These are phyloP conservation scores for Aepyceros melampus DNA, from an alignment of 2,113 vertebrate genomes.

Conservation along the genomic window DNA sequence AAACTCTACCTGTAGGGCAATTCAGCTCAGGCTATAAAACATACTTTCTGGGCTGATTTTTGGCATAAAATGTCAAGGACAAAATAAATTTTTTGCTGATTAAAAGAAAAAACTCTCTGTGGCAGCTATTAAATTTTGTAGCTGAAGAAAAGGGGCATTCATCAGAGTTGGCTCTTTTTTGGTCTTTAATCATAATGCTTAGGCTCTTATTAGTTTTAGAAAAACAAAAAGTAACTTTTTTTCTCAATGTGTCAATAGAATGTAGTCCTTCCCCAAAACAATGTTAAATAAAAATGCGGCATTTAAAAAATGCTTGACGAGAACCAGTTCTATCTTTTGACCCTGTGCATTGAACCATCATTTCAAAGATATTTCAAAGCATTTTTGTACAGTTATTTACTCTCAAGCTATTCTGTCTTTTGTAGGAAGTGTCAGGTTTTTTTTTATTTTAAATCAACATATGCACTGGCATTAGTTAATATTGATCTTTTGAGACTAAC, in stretches of 20 bases:
- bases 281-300: slow-evolving; percentile 43
- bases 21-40: slow-evolving; percentile 59
- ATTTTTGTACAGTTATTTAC: slow-evolving; percentile 14
- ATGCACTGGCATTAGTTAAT: neutral
- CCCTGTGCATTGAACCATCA: neutral
- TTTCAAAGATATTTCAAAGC: slow-evolving; percentile 48
- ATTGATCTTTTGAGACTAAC: neutral
- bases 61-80: slow-evolving; percentile 74
- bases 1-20: slow-evolving; percentile 36
- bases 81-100: slow-evolving; percentile 75
- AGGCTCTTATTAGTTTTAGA: slow-evolving; percentile 61
- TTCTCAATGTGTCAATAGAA: slow-evolving; percentile 53
- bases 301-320: neutral
- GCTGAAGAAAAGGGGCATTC: slow-evolving; percentile 69
- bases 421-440: neutral
- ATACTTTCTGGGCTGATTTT: slow-evolving; percentile 53
- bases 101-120: slow-evolving; percentile 68
- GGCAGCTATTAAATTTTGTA: slow-evolving; percentile 67
- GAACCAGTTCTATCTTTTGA: slow-evolving; percentile 43
- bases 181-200: slow-evolving; percentile 61
- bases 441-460: neutral
- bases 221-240: slow-evolving; percentile 67
- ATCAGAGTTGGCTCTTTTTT: neutral
- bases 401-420: slow-evolving; percentile 24
- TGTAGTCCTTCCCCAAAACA: slow-evolving; percentile 51